Conservation (phyloP, 2,888 invertebrate species). For the Dicyrtomina minuta region DNA sequence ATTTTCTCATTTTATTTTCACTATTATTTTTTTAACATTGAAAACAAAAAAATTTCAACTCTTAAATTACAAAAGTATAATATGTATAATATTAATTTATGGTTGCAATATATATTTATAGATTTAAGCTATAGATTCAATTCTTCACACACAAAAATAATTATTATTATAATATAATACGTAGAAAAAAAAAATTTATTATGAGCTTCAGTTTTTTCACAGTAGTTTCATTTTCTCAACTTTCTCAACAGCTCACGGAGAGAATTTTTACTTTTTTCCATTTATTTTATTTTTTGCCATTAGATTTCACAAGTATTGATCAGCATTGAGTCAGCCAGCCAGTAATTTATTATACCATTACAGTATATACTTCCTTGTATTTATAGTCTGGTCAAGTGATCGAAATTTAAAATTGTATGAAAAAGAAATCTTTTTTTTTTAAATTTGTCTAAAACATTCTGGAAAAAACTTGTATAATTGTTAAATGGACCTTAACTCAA, state of each 20-base stretch:
- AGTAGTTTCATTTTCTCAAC: slow-evolving; percentile 17
- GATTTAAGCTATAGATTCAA: not conserved
- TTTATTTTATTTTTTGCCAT: too few relatives aligned
- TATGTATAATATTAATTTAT: not conserved
- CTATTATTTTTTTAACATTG: not conserved
- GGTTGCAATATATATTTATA: too few relatives aligned
- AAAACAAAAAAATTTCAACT: not conserved
- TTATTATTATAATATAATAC: not conserved
- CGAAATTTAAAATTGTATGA: too few relatives aligned
- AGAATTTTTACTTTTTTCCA: too few relatives aligned
- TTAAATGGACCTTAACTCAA: too few relatives aligned
- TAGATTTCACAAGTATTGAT: too few relatives aligned
- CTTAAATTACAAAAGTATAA: not conserved
- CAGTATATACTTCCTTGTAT: too few relatives aligned
- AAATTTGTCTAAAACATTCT: too few relatives aligned
- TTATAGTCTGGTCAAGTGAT: too few relatives aligned
- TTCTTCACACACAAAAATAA: not conserved
- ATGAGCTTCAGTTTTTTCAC: not conserved
- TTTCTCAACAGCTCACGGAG: not conserved
- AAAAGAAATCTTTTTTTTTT: too few relatives aligned
- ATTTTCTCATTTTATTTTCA: slow-evolving; percentile 18
- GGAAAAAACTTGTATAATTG: too few relatives aligned
- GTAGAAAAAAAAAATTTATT: not conserved
- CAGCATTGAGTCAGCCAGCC: not conserved
- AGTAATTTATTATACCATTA: too few relatives aligned